Base-by-base conservation (phyloP, 2,797 vertebrate species). In the Galago senegalensis region DNA sequence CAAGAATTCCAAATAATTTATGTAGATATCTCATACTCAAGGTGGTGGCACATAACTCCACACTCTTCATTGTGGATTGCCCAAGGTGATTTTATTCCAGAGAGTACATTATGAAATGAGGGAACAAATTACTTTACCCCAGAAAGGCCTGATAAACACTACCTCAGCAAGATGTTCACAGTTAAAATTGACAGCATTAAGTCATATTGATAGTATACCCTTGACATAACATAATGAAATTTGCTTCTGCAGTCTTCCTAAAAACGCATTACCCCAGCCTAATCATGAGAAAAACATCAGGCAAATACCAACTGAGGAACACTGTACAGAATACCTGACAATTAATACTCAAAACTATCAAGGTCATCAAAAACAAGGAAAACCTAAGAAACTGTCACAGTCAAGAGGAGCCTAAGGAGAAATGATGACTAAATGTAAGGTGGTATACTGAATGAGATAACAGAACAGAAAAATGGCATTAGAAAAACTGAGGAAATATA, bases 21-120 rank as follows among this genome's bases (percentile, higher is more conserved):
- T 75, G 21, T 58, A 83, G 58, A 73, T 85, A 75, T 3, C 90
- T 40, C 56, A 81, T 75, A 13, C 18, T 93, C 17, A 87, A 80
- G 34, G 13, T 90, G 25, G 34, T 60, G 31, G 3, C 46, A 58
- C 34, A 69, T 61, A 70, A 84, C 4, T 60, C 40, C 40, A 27
- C 8, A 67, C 7, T 85, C 49, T 88, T 88, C 77, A 96, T 85
- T 92, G 4, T 49, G n/a, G 29, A 81, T 12, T 37, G 14, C 34
- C 29, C 63, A 90, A 90, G 94, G 58, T 76, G 93, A 61, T 87
- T 92, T 92, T 40, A 65, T 90, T 90, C 83, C 69, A 94, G 53
- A 92, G 43, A 81, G 60, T 90, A 76, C 10, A 75, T 67, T 76
- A 76, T 29, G 40, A 90, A 90, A 65, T 58, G 25, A 7, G 58